Evolutionary conservation across 2,113 vertebrate genomes (phyloP).

Genomic region (Chamaea fasciata): DNA sequence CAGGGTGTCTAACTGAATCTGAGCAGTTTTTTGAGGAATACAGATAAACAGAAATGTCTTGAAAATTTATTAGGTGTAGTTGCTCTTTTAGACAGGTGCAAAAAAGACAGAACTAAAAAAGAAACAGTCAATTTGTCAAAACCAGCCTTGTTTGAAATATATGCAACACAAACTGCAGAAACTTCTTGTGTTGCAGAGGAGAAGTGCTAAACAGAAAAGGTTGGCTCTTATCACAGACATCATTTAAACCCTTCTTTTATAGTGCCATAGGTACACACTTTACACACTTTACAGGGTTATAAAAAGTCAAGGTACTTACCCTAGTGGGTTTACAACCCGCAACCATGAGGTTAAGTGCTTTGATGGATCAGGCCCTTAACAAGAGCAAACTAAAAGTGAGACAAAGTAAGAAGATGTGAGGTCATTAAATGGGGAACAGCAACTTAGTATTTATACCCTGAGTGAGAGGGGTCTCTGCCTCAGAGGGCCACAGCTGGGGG

Average conservation of each 20-base stretch:
- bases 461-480: neutral
- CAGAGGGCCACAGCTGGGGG: neutral
- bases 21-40: neutral
- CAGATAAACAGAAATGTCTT: neutral
- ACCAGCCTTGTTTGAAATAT: constrained; percentile 50
- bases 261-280: constrained; percentile 39
- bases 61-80: neutral
- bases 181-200: constrained; percentile 15
- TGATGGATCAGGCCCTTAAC: constrained; percentile 41
- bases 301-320: constrained; percentile 50
- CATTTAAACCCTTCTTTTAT: constrained; percentile 41
- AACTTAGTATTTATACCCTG: neutral
- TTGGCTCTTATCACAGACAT: constrained; percentile 23
- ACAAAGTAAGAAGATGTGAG: neutral
- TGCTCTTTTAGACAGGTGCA: neutral
- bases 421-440: neutral
- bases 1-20: neutral
- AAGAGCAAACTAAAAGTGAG: constrained; percentile 31
- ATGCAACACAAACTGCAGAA: constrained; percentile 17
- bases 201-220: constrained; percentile 20
- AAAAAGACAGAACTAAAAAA: constrained; percentile 27
- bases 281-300: constrained; percentile 47
- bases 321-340: constrained; percentile 33
- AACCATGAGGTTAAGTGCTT: constrained; percentile 23
- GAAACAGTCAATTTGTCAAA: constrained; percentile 21